A percentile compares a stretch with the other conserved stretches of the same genome.
phyloP scores from a whole-genome alignment of 2,797 vertebrate species.

The Rhynchonycteris naso region DNA sequence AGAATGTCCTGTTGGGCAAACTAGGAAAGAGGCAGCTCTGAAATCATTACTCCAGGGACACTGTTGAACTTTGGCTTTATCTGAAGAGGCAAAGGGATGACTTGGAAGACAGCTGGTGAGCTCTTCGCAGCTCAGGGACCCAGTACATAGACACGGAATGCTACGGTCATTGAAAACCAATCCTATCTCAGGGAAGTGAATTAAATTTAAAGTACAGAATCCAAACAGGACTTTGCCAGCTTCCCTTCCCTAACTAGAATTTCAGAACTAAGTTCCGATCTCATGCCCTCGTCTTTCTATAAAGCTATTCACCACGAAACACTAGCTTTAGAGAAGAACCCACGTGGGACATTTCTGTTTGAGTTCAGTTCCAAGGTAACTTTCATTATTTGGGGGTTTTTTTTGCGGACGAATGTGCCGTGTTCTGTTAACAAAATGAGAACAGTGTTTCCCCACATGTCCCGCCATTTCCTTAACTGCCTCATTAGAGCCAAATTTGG shows the following conservation, averaged over 20 bases:
- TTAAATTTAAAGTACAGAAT: neutral
- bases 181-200: neutral
- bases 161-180: neutral
- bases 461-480: neutral
- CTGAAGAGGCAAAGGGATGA: neutral
- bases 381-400: neutral
- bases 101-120: neutral
- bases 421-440: neutral
- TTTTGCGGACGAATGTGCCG: neutral
- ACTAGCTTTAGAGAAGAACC: neutral
- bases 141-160: neutral
- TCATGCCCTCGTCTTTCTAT: neutral
- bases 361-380: neutral
- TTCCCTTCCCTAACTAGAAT: neutral
- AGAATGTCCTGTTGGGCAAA: neutral
- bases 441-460: neutral
- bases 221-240: neutral
- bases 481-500: slow-evolving; percentile 13
- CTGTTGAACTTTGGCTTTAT: neutral
- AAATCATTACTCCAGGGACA: neutral
- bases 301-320: neutral
- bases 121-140: neutral
- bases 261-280: neutral
- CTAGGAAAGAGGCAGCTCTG: neutral
- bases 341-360: neutral